Percentiles rank a stretch among this genome's conserved stretches.
Conservation (phyloP, 2,113 vertebrate genomes). For the Callipepla californica region DNA sequence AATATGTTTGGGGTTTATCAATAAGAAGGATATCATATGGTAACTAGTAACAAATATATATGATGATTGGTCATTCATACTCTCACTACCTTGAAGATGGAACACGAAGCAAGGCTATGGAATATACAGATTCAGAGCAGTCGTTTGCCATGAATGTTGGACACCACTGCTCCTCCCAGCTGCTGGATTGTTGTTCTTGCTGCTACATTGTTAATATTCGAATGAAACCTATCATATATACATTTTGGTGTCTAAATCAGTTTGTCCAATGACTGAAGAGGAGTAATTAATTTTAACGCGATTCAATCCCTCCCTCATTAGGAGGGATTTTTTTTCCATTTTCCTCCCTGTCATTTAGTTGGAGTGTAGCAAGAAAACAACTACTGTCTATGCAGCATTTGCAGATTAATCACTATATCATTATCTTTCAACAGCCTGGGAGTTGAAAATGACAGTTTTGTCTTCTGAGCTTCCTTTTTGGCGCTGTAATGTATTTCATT, state of each 20-base stretch:
- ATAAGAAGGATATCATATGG: accelerated
- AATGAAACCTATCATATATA: background rate
- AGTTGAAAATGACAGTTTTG: background rate
- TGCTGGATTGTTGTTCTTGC: background rate
- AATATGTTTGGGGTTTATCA: background rate
- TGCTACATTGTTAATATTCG: background rate
- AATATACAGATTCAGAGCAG: background rate
- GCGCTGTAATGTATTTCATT: background rate
- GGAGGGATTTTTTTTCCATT: background rate
- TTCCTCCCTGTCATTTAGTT: background rate
- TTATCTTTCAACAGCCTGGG: background rate
- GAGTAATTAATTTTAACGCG: background rate
- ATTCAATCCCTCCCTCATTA: background rate
- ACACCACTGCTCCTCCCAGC: background rate
- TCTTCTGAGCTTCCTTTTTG: background rate
- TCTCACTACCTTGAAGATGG: background rate
- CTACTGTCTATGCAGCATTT: background rate
- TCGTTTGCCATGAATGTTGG: background rate
- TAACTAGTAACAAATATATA: background rate
- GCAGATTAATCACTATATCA: background rate
- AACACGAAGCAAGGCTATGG: background rate
- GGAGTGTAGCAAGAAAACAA: background rate
- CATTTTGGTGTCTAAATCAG: background rate
- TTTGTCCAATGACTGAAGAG: background rate
- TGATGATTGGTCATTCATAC: accelerated